These are phyloP conservation scores for Caenorhabditis doughertyi DNA, from an alignment of 2,888 invertebrate genomes.

Conservation along the genomic window DNA sequence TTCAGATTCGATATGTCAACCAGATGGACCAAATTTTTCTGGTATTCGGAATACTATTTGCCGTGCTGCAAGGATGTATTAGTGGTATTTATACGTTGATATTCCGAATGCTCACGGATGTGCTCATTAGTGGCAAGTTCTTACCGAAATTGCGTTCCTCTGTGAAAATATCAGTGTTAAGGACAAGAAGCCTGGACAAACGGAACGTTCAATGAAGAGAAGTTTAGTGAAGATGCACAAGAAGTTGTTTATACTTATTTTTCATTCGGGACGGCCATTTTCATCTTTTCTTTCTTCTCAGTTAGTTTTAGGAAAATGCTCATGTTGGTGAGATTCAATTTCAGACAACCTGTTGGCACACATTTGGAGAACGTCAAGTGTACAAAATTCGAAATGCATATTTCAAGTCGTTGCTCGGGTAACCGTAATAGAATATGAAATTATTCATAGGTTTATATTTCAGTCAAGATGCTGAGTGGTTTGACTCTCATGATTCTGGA, in stretches of 20 bases:
- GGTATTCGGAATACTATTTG: constrained; percentile 26
- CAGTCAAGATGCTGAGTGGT: constrained; percentile 84
- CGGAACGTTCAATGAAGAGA: constrained; percentile 2
- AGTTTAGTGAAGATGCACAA: constrained; percentile 53
- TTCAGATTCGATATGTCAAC: constrained; percentile 55
- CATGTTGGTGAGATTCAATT: not conserved
- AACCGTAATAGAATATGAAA: not conserved
- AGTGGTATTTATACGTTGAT: constrained; percentile 41
- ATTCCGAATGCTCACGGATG: constrained; percentile 54
- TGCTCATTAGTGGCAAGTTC: constrained; percentile 41
- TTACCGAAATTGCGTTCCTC: not conserved
- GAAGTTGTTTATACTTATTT: constrained; percentile 66
- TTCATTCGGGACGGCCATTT: constrained; percentile 63
- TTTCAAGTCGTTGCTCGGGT: constrained; percentile 40
- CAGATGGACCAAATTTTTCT: constrained; percentile 25
- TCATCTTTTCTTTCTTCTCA: constrained; percentile 67
- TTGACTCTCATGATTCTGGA: constrained; percentile 84
- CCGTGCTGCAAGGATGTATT: constrained; percentile 42
- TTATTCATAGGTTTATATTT: no score
- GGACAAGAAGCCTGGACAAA: constrained; percentile 38
- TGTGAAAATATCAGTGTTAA: not conserved
- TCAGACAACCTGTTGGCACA: constrained; percentile 83
- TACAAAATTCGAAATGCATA: constrained; percentile 83
- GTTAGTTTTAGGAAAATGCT: constrained; percentile 40
- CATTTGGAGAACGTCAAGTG: constrained; percentile 84